These are phyloP conservation scores for Agrilus mali DNA, from an alignment of 2,888 invertebrate genomes.

Conservation along the genomic window DNA sequence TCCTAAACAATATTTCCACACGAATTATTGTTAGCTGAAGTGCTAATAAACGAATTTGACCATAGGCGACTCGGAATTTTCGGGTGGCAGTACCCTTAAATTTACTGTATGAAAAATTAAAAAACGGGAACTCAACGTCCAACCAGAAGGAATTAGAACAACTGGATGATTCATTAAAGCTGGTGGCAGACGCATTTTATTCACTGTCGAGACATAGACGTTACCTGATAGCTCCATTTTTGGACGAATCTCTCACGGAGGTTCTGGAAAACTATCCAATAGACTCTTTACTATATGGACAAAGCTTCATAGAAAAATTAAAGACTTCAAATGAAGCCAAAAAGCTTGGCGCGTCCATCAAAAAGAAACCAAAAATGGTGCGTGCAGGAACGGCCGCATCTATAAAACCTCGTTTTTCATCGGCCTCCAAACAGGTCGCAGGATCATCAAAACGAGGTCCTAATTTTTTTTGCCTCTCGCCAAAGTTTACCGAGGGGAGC, in stretches of 20 bases:
- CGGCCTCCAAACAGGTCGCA: no score
- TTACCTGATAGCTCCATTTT: not conserved
- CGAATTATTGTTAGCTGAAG: no score
- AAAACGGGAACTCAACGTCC: not conserved
- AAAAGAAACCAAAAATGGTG: not conserved
- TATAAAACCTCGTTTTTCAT: no score
- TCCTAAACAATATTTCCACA: no score
- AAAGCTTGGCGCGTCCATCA: not conserved
- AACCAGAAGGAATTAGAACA: slow-evolving; percentile 1
- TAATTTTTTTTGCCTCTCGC: no score
- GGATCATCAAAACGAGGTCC: no score
- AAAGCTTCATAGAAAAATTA: not conserved
- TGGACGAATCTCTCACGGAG: not conserved
- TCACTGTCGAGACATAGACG: slow-evolving; percentile 3
- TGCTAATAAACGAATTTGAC: not conserved
- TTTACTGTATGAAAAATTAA: no score
- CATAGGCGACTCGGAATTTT: not conserved
- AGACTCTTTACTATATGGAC: not conserved
- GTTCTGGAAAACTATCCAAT: no score
- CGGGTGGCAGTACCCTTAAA: slow-evolving; percentile 3
- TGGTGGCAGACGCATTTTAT: slow-evolving; percentile 5
- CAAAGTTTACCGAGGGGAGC: not conserved
- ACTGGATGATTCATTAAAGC: slow-evolving; percentile 3
- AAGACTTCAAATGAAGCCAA: not conserved
- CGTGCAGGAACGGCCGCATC: no score